Conservation (phyloP, 2,797 vertebrate species). For the Myripristis jacobus region DNA sequence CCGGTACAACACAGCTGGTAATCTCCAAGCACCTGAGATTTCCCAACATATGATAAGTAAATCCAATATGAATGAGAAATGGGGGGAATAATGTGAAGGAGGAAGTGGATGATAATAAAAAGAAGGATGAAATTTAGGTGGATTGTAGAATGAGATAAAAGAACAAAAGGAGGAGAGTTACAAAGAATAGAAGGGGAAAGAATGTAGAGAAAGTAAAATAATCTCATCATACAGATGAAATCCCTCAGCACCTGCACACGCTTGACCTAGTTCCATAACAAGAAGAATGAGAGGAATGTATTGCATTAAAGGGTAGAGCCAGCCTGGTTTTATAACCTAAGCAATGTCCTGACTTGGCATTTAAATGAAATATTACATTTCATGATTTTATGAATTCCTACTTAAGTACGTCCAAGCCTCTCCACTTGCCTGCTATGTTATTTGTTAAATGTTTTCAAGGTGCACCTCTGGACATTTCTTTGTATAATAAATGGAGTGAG, state of each 20-base stretch:
- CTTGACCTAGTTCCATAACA: background rate
- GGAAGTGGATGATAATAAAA: background rate
- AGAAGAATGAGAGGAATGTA: slow-evolving; percentile 51
- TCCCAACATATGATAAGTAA: background rate
- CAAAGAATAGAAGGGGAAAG: background rate
- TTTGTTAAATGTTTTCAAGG: background rate
- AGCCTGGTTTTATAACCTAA: slow-evolving; percentile 33
- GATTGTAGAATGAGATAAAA: no score
- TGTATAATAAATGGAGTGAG: background rate
- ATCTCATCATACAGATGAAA: slow-evolving; percentile 3
- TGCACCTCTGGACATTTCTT: background rate
- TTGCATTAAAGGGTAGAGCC: slow-evolving; percentile 5
- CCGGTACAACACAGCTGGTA: background rate
- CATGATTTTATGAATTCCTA: background rate
- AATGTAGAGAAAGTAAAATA: background rate
- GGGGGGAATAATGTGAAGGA: background rate
- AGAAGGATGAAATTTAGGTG: background rate
- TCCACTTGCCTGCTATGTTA: background rate
- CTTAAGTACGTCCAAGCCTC: background rate
- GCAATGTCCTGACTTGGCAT: slow-evolving; percentile 20
- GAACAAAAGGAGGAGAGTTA: background rate
- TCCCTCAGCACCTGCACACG: slow-evolving; percentile 26
- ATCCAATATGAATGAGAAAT: background rate
- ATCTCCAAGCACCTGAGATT: background rate
- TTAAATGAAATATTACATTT: background rate